Evolutionary conservation across 2,797 vertebrate genomes (phyloP).

Genomic region (Setipinna tenuifilis): DNA sequence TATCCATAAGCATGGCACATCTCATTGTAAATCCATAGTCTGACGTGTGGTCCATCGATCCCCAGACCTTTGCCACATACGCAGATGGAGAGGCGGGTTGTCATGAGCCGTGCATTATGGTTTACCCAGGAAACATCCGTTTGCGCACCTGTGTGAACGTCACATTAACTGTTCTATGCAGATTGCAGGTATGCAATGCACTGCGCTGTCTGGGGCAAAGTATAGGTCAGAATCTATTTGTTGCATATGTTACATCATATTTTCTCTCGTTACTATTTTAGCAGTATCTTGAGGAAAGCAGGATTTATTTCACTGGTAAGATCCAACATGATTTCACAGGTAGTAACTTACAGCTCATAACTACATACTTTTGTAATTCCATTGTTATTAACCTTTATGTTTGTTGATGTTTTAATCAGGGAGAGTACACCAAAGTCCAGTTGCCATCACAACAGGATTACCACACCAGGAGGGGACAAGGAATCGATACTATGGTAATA

Average conservation of each 20-base stretch:
- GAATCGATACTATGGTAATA: neutral
- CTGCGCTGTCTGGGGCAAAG: neutral
- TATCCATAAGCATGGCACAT: neutral
- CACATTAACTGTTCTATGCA: slow-evolving; percentile 3
- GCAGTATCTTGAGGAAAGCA: slow-evolving; percentile 40
- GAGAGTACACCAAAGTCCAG: neutral
- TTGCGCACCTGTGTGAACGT: slow-evolving; percentile 48
- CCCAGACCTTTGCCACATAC: slow-evolving; percentile 51
- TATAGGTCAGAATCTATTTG: neutral
- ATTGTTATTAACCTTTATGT: neutral
- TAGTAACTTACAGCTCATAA: neutral
- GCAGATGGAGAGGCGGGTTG: accelerated
- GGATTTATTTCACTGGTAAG: slow-evolving; percentile 46
- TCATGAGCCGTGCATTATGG: slow-evolving; percentile 37
- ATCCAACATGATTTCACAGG: neutral
- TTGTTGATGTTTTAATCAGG: slow-evolving; percentile 21
- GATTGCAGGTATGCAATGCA: slow-evolving; percentile 38
- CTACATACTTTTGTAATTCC: neutral
- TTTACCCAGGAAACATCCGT: slow-evolving; percentile 28
- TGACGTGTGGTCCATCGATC: neutral
- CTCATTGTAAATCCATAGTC: neutral
- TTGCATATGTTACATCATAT: neutral
- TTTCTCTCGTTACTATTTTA: slow-evolving; percentile 32
- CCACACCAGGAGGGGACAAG: neutral
- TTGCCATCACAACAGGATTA: neutral